Percentiles rank a stretch among this genome's conserved stretches.
Conservation (phyloP, 2,888 invertebrate genomes). For the Agrypnus murinus region DNA sequence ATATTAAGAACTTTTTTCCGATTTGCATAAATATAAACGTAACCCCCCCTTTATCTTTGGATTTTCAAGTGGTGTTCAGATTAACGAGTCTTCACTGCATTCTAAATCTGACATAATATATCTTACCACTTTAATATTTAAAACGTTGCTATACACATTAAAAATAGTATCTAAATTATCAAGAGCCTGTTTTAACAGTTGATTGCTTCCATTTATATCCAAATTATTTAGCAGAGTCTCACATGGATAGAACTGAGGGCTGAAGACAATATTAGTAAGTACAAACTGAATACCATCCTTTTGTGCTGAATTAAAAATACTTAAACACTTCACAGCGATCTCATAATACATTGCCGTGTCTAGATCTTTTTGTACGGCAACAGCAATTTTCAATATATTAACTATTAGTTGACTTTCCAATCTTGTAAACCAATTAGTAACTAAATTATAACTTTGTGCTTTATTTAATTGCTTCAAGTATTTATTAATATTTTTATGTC, state of each 20-base stretch:
- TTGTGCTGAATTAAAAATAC: conserved; percentile 76
- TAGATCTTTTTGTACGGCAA: conserved; percentile 64
- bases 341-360: conserved; percentile 74
- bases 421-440: conserved; percentile 78
- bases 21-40: no score
- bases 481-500: conserved; percentile 64
- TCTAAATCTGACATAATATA: no score
- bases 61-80: no score
- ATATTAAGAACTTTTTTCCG: no score
- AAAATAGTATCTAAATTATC: conserved; percentile 65
- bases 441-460: conserved; percentile 67
- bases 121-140: conserved; percentile 65
- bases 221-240: conserved; percentile 75
- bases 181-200: conserved; percentile 69
- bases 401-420: conserved; percentile 76
- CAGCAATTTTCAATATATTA: conserved; percentile 72
- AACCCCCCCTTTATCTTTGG: no score
- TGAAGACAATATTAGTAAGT: conserved; percentile 77
- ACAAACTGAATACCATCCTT: conserved; percentile 75
- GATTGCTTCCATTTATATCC: conserved; percentile 71
- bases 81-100: no score
- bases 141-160: conserved; percentile 65
- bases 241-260: conserved; percentile 75
- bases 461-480: conserved; percentile 71
- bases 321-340: conserved; percentile 77